phyloP scores from a whole-genome alignment of 2,888 invertebrate species.

The Pardosa pseudoannulata region DNA sequence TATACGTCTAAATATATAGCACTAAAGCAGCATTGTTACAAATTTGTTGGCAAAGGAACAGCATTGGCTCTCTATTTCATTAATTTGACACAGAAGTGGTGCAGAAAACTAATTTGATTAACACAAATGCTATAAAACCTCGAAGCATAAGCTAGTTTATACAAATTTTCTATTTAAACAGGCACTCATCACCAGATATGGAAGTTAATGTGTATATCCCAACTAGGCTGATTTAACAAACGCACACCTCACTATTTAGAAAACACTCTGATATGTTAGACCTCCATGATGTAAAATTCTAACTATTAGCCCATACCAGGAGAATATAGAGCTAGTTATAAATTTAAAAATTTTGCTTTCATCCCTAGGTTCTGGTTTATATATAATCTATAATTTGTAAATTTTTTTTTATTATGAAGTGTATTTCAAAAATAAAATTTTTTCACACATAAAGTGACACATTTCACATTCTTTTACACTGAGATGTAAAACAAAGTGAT shows the following conservation, averaged over 20 bases:
- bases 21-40: not conserved
- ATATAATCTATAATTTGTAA: not conserved
- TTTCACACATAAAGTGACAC: not conserved
- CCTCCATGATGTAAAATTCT: not conserved
- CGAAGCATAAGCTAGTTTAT: not conserved
- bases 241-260: not conserved
- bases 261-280: too few relatives aligned
- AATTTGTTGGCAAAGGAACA: not conserved
- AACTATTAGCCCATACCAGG: not conserved
- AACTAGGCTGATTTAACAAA: not conserved
- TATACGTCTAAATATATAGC: not conserved
- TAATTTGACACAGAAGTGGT: not conserved
- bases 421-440: not conserved
- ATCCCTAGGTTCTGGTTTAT: too few relatives aligned
- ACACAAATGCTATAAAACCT: not conserved
- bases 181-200: conserved; percentile 31
- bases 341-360: not conserved
- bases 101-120: not conserved
- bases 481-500: not conserved
- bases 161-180: not conserved
- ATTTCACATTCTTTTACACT: not conserved
- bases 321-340: not conserved
- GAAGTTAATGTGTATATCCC: not conserved
- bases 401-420: not conserved
- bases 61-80: not conserved